A percentile compares a stretch with the other conserved stretches of the same genome.
Conservation (phyloP, 2,888 invertebrate species). For the Caenorhabditis doughertyi region DNA sequence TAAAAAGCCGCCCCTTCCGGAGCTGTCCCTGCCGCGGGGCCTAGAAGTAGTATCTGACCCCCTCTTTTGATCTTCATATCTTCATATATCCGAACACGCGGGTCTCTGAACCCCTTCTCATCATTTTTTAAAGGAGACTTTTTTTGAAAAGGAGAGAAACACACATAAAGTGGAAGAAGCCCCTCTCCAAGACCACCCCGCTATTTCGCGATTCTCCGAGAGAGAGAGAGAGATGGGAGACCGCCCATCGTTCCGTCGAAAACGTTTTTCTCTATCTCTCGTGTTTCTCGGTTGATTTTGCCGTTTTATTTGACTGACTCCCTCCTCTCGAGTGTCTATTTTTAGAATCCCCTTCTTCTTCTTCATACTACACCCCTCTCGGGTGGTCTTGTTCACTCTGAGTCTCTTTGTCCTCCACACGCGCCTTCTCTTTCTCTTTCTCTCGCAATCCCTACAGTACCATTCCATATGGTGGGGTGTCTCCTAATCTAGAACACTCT, state of each 20-base stretch:
- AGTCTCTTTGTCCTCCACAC: background rate
- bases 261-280: conserved; percentile 12
- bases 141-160: too few species aligned
- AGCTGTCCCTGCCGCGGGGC: too few species aligned
- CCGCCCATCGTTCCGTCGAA: background rate
- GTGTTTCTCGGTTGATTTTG: conserved; percentile 14
- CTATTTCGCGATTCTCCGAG: too few species aligned
- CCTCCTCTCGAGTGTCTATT: conserved; percentile 32
- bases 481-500: conserved; percentile 17
- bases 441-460: background rate
- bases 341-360: conserved; percentile 25
- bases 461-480: background rate
- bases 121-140: too few species aligned
- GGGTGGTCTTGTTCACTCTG: background rate
- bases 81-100: too few species aligned
- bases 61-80: too few species aligned
- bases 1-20: too few species aligned
- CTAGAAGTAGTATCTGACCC: too few species aligned
- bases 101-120: too few species aligned
- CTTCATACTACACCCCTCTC: conserved; percentile 1
- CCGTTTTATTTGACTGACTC: conserved; percentile 49
- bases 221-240: too few species aligned
- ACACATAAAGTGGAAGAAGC: too few species aligned
- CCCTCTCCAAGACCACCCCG: too few species aligned
- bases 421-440: background rate